Evolutionary conservation across 1,140 invertebrate genomes (phyloP).

Genomic region (Leptoteleia sp.): DNA sequence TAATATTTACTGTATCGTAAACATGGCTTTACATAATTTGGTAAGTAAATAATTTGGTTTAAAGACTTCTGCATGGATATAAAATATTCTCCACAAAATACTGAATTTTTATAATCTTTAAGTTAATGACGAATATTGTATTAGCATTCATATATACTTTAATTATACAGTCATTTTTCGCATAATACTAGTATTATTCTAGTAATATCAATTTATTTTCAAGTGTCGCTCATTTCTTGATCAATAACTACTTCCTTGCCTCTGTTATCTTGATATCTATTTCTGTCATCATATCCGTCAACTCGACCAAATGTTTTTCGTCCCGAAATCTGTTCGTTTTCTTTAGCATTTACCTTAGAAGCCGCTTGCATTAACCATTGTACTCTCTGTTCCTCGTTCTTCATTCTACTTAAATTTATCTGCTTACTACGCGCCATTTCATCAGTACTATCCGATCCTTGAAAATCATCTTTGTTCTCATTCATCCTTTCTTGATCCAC

Average conservation of each 20-base stretch:
- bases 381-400: constrained; percentile 66
- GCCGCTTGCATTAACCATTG: constrained; percentile 80
- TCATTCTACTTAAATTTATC: constrained; percentile 60
- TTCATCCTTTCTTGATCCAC: constrained; percentile 55
- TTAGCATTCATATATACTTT: no score
- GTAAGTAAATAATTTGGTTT: no score
- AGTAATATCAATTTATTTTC: no score
- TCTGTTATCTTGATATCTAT: constrained; percentile 71
- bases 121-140: no score
- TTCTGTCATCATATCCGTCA: constrained; percentile 68
- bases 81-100: no score
- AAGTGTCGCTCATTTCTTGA: constrained; percentile 63
- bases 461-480: constrained; percentile 67
- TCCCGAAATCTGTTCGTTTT: constrained; percentile 76
- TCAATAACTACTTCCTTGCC: constrained; percentile 66
- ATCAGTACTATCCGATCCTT: constrained; percentile 55
- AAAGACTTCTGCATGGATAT: no score
- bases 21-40: no score
- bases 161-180: no score
- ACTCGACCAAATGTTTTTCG: constrained; percentile 74
- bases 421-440: constrained; percentile 70
- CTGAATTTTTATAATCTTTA: no score
- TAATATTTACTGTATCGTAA: no score
- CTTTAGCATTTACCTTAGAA: constrained; percentile 79
- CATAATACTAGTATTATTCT: no score